These are phyloP conservation scores for Pleuronectes platessa DNA, from an alignment of 2,113 vertebrate species.

Conservation along the genomic window DNA sequence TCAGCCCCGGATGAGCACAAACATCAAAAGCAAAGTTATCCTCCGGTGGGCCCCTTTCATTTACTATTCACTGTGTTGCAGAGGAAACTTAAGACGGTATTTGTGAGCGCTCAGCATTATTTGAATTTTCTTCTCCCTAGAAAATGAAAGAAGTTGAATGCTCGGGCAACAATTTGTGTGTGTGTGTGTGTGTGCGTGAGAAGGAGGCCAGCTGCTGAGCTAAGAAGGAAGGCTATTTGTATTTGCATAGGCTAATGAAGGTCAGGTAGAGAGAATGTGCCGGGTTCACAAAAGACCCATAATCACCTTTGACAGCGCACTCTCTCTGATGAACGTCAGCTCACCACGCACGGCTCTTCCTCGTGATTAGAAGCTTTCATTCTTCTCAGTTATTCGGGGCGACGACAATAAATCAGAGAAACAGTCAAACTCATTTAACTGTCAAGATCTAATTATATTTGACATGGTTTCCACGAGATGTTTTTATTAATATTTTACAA, in stretches of 20 bases:
- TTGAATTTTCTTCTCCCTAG: conserved; percentile 14
- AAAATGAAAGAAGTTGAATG: conserved; percentile 50
- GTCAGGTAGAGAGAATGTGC: conserved; percentile 38
- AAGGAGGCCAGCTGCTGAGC: conserved; percentile 44
- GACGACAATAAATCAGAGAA: neutral
- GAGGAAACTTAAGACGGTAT: conserved; percentile 12
- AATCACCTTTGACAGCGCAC: conserved; percentile 1
- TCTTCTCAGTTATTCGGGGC: neutral
- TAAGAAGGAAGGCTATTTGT: conserved; percentile 29
- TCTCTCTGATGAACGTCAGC: conserved; percentile 19
- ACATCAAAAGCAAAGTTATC: conserved; percentile 31
- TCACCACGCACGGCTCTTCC: neutral
- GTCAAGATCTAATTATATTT: neutral
- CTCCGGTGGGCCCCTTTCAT: conserved; percentile 17
- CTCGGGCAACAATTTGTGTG: conserved; percentile 10
- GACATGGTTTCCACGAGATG: neutral
- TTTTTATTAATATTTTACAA: neutral
- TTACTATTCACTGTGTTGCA: conserved; percentile 23
- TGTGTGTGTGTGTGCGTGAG: conserved; percentile 31
- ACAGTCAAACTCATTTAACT: neutral
- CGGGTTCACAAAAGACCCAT: conserved; percentile 26
- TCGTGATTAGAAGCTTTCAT: neutral
- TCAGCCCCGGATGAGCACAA: conserved; percentile 11
- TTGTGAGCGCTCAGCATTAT: conserved; percentile 34
- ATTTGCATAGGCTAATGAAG: conserved; percentile 79